Evolutionary conservation across 2,113 vertebrate genomes (phyloP).

Genomic region (Phylloscopus whistleri): DNA sequence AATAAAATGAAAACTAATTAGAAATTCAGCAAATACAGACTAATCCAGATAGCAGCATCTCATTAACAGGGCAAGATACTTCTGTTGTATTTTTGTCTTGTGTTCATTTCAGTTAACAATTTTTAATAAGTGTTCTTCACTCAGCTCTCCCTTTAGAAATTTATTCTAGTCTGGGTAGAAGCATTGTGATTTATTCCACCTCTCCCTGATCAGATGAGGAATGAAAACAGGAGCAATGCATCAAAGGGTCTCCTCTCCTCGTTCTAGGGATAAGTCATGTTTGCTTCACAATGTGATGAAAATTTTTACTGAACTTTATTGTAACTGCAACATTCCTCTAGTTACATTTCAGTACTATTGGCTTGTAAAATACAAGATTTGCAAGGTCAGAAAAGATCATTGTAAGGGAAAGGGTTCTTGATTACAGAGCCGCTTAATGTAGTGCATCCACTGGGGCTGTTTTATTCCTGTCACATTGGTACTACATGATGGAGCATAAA

Average conservation of each 20-base stretch:
- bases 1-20: conserved; percentile 60
- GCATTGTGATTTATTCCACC: conserved; percentile 35
- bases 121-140: conserved; percentile 26
- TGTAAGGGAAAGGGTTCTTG: not conserved
- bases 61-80: conserved; percentile 19
- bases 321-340: not conserved
- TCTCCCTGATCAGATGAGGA: not conserved
- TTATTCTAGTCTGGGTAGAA: conserved; percentile 14
- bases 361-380: not conserved
- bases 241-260: not conserved
- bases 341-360: not conserved
- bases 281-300: not conserved
- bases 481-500: not conserved
- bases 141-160: not conserved
- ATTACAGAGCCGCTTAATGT: not conserved
- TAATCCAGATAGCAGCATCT: conserved; percentile 27
- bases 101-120: not conserved
- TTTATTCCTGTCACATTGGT: not conserved
- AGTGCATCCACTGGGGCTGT: not conserved
- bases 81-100: conserved; percentile 35
- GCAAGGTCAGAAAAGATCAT: not conserved
- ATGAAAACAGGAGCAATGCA: conserved; percentile 22
- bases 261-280: not conserved
- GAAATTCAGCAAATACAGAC: conserved; percentile 48
- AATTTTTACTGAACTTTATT: not conserved